Evolutionary conservation across 2,888 invertebrate species (phyloP).

Genomic region (Acanthosepion pharaonis): DNA sequence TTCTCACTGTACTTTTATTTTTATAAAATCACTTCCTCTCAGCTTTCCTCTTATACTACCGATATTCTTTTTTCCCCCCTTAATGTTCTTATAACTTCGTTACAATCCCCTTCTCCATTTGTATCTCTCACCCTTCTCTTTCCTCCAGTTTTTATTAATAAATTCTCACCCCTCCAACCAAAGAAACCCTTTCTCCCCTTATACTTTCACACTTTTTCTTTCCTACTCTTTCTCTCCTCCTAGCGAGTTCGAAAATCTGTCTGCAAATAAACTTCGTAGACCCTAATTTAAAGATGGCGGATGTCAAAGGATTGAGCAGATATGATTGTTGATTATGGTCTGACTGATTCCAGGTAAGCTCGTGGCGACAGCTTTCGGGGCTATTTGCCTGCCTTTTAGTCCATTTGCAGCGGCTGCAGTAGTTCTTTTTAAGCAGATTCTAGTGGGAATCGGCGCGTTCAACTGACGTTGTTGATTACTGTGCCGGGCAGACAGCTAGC

Average conservation of each 20-base stretch:
- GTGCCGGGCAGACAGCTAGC: no score
- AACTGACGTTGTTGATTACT: no score
- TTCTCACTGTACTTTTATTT: no score
- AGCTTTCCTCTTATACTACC: no score
- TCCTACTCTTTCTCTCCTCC: background rate
- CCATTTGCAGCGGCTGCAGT: background rate
- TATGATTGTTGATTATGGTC: slow-evolving; percentile 35
- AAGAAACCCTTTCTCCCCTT: background rate
- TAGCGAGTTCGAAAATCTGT: slow-evolving; percentile 36
- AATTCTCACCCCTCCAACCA: background rate
- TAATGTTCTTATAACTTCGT: no score
- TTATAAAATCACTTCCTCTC: no score
- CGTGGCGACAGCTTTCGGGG: slow-evolving; percentile 15
- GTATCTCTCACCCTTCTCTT: background rate
- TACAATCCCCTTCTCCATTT: no score
- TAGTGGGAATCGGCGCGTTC: no score
- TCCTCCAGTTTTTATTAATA: background rate
- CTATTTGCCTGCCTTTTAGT: background rate
- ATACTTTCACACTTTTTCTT: background rate
- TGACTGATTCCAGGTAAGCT: slow-evolving; percentile 33
- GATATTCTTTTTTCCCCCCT: no score
- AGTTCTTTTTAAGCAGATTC: background rate
- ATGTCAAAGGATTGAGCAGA: slow-evolving; percentile 4
- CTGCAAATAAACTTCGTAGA: slow-evolving; percentile 44
- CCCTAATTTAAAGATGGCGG: slow-evolving; percentile 45